These are phyloP conservation scores for Pongo abelii DNA, from an alignment of 2,113 vertebrate genomes.

Conservation along the genomic window DNA sequence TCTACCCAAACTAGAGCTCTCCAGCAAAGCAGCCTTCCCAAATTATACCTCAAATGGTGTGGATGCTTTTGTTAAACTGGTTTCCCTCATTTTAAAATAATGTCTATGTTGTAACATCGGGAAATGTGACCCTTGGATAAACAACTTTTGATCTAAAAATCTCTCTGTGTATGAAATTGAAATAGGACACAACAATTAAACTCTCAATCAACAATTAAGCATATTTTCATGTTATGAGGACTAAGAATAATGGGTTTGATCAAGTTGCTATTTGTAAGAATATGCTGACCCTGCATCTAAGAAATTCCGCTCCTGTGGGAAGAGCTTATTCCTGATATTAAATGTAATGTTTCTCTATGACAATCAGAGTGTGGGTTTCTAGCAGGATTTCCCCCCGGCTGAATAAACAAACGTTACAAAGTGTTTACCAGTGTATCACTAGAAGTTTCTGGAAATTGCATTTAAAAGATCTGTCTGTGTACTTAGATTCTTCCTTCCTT, in stretches of 20 bases:
- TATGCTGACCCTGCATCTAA: not conserved
- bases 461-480: not conserved
- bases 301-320: not conserved
- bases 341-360: not conserved
- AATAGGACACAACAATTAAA: not conserved
- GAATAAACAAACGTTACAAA: not conserved
- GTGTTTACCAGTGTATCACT: not conserved
- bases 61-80: not conserved
- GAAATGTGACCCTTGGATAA: not conserved
- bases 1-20: not conserved
- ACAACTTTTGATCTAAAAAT: conserved; percentile 26
- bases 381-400: not conserved
- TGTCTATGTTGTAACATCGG: not conserved
- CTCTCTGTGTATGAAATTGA: not conserved
- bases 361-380: not conserved
- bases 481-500: not conserved
- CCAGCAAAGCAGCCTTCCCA: not conserved
- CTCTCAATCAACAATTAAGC: not conserved
- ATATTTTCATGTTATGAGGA: not conserved
- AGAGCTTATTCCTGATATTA: not conserved
- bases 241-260: conserved; percentile 9
- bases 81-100: not conserved
- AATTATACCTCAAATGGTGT: not conserved
- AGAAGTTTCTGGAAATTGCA: not conserved
- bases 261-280: not conserved